Conservation (phyloP, 1,140 invertebrate genomes). For the Hetaerina americana region DNA sequence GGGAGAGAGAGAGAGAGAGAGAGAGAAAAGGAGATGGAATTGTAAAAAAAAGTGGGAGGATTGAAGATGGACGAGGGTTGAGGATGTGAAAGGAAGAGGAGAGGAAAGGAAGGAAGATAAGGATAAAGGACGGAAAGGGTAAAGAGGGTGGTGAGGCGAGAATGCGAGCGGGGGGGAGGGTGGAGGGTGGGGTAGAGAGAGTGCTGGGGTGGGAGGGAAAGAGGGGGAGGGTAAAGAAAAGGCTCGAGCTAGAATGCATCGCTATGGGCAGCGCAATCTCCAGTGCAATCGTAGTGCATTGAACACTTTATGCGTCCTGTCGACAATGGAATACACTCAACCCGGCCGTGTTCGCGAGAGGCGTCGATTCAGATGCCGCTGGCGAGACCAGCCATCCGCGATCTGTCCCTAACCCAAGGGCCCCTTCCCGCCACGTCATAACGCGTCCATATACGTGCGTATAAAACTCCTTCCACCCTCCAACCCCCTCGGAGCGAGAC, state of each 20-base stretch:
- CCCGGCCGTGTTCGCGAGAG: neutral
- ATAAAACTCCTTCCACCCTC: too few species aligned
- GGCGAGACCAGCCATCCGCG: neutral
- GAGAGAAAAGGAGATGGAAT: too few species aligned
- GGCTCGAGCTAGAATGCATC: neutral
- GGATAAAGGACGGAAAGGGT: neutral
- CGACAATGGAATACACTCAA: neutral
- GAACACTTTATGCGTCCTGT: neutral
- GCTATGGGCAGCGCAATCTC: neutral
- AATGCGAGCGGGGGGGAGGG: neutral
- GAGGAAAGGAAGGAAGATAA: neutral
- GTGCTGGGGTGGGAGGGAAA: neutral
- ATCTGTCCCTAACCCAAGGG: too few species aligned
- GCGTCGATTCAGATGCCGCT: neutral
- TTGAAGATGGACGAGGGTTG: too few species aligned
- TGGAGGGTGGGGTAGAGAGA: neutral
- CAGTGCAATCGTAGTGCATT: neutral
- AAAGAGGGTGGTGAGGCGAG: neutral
- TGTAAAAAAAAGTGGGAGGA: too few species aligned
- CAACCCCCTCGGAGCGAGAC: too few species aligned
- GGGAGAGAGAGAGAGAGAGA: too few species aligned
- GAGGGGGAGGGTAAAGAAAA: neutral
- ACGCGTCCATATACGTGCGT: slow-evolving; percentile 10
- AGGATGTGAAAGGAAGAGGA: too few species aligned
- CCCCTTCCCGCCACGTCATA: neutral